These are phyloP conservation scores for Nannospalax galili DNA, from an alignment of 2,113 vertebrate species.

Conservation along the genomic window DNA sequence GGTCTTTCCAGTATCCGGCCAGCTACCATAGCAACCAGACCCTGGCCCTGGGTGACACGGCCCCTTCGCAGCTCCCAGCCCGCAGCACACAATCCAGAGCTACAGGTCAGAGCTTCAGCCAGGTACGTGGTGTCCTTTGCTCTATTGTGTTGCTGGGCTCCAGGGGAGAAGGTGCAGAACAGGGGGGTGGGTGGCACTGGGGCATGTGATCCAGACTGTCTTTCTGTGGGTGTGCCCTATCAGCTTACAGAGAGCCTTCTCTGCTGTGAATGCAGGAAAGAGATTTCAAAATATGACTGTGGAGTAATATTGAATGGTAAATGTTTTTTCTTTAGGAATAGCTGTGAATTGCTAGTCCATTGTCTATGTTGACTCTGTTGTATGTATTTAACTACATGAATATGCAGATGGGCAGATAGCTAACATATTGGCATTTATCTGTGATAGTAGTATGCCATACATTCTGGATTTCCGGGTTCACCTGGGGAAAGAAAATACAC, in stretches of 20 bases:
- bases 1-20: constrained; percentile 98
- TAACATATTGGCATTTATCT: not conserved
- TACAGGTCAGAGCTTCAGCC: constrained; percentile 96
- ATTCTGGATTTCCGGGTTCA: not conserved
- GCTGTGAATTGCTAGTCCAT: not conserved
- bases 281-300: not conserved
- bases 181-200: not conserved
- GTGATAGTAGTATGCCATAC: not conserved
- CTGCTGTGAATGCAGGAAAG: not conserved
- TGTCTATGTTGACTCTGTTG: not conserved
- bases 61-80: constrained; percentile 90
- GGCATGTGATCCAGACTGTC: rapidly evolving
- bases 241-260: not conserved
- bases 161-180: not conserved
- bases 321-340: not conserved
- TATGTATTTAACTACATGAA: not conserved
- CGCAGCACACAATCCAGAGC: constrained; percentile 93
- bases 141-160: not conserved
- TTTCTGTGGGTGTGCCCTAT: not conserved
- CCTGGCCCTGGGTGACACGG: constrained; percentile 93
- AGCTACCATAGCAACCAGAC: constrained; percentile 99
- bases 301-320: not conserved
- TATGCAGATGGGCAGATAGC: not conserved
- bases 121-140: constrained; percentile 89
- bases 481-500: not conserved